Base-by-base conservation (phyloP, 2,888 invertebrate genomes). In the Drosophila infuscata region DNA sequence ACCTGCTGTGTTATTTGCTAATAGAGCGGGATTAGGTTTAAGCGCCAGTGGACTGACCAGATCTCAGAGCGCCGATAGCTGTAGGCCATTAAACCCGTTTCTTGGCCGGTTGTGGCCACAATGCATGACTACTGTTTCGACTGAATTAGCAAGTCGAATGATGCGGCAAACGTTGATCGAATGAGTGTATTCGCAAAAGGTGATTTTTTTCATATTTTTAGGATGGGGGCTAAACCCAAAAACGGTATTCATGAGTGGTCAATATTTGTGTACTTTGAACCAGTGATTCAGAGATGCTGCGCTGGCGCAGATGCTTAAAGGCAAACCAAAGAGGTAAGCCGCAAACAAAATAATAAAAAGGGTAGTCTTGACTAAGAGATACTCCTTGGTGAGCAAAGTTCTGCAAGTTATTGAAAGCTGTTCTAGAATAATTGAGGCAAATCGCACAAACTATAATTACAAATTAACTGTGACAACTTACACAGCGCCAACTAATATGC, bases 231-330 rank as follows among this genome's bases (percentile, higher is more conserved):
- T 53, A 77, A 83, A 69, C 71, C 79, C 54, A 48, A 52, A 35
- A 41, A 32, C 58, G 53, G 36, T 46, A 41, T 54, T 78, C 49
- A 82, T 79, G 82, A 82, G 54, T 79, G 69, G 64, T 43, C 74
- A 69, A 82, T 85, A 85, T 77, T 74, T 83, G 87, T 83, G 81
- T 69, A 86, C 81, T 88, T 70, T 77, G 81, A 80, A 71, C 80
- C 77, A 64, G 65, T 83, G 83, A 83, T 56, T 83, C 88, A 82
- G 70, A 61, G 17, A 51, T 38, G 51, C 29, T 62, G 76, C 62
- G 56, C 56, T 70, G 76, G 51, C 80, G 76, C 81, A 76, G 53
- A 57, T 82, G 85, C 74, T 64, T 68, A 70, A 70, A 76, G 64
- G 59, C 59, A 54, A 54, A 69, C 41, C 20, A 81, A 81, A 72